Percentiles rank a stretch among this genome's conserved stretches.
phyloP scores from a whole-genome alignment of 2,888 invertebrate species.

The Keiferia lycopersicella region DNA sequence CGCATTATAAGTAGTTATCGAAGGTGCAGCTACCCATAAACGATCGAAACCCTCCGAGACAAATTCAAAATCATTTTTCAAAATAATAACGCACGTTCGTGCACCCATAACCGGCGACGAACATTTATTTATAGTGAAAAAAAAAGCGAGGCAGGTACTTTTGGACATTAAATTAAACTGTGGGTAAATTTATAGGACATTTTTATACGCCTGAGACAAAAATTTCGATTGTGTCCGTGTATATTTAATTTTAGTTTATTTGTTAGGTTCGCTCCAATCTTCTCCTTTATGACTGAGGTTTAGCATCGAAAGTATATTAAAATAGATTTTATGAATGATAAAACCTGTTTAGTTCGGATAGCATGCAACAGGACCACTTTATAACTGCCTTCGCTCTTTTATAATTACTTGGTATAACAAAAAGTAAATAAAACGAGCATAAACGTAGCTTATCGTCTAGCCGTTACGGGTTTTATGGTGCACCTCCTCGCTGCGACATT shows the following conservation, averaged over 20 bases:
- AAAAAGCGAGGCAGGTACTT: slow-evolving; percentile 76
- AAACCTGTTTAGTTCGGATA: slow-evolving; percentile 60
- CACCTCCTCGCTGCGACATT: slow-evolving; percentile 23
- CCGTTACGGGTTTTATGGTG: slow-evolving; percentile 15
- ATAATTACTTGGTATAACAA: slow-evolving; percentile 23
- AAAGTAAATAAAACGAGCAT: slow-evolving; percentile 22
- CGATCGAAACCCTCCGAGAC: slow-evolving; percentile 54
- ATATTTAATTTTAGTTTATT: slow-evolving; percentile 82
- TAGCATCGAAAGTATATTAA: slow-evolving; percentile 76
- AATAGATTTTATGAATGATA: slow-evolving; percentile 77
- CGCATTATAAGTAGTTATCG: slow-evolving; percentile 6
- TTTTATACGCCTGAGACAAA: slow-evolving; percentile 81
- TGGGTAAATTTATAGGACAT: slow-evolving; percentile 81
- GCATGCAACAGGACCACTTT: slow-evolving; percentile 50
- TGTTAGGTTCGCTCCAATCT: slow-evolving; percentile 75
- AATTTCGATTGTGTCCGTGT: slow-evolving; percentile 80
- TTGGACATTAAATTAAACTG: slow-evolving; percentile 81
- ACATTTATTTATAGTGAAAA: slow-evolving; percentile 75
- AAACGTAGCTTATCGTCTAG: slow-evolving; percentile 16
- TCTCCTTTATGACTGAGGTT: slow-evolving; percentile 74
- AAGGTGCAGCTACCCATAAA: slow-evolving; percentile 36
- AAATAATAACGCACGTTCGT: slow-evolving; percentile 75
- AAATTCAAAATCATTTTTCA: slow-evolving; percentile 76
- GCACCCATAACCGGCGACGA: slow-evolving; percentile 73
- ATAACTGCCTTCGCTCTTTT: slow-evolving; percentile 37